phyloP scores from a whole-genome alignment of 2,888 invertebrate genomes.

The Oscheius sp. region DNA sequence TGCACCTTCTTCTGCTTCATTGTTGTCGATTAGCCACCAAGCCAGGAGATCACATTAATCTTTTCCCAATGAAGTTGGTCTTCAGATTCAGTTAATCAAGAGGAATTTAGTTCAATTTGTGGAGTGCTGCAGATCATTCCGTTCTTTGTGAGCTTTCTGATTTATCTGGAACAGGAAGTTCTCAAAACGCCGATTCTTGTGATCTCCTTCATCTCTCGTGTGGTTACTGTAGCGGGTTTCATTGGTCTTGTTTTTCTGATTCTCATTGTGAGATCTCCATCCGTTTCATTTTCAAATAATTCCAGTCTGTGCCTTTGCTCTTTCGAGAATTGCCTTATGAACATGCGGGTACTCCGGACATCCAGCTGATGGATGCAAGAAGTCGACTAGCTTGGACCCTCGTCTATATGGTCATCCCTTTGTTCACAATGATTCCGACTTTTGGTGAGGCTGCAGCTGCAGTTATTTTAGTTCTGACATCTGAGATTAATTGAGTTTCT shows the following conservation, averaged over 20 bases:
- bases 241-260: constrained; percentile 35
- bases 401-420: constrained; percentile 43
- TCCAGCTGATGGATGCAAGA: constrained; percentile 51
- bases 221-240: constrained; percentile 43
- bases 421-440: constrained; percentile 40
- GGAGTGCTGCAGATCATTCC: constrained; percentile 50
- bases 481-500: no score
- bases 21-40: constrained; percentile 44
- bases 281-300: not conserved
- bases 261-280: constrained; percentile 15
- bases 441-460: constrained; percentile 29
- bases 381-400: constrained; percentile 49
- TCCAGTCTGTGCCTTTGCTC: constrained; percentile 39
- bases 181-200: constrained; percentile 30
- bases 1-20: constrained; percentile 42
- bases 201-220: constrained; percentile 37
- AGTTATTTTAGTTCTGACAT: no score
- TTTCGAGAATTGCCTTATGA: constrained; percentile 42
- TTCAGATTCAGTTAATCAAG: not conserved
- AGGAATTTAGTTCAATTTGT: constrained; percentile 42
- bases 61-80: constrained; percentile 47
- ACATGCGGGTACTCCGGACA: constrained; percentile 45
- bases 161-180: constrained; percentile 34
- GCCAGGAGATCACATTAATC: constrained; percentile 44
- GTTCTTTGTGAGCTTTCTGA: constrained; percentile 44